Percentiles rank a stretch among this genome's conserved stretches.
phyloP scores from a whole-genome alignment of 2,113 vertebrate species.

The Conger conger region DNA sequence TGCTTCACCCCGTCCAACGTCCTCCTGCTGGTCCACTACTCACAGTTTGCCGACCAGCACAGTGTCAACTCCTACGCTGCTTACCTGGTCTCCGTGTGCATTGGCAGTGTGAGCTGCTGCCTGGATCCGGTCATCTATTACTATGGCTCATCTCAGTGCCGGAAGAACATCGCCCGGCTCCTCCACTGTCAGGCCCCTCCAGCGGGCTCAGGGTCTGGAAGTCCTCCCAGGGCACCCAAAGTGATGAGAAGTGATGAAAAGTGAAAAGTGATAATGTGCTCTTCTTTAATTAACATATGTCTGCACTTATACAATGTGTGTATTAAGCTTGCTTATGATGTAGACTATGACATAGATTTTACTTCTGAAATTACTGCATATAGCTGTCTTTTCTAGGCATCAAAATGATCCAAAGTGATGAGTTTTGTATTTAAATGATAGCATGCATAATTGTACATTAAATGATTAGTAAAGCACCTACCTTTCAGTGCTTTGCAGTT shows the following conservation, averaged over 20 bases:
- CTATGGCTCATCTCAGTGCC: conserved; percentile 90
- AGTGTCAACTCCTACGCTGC: conserved; percentile 77
- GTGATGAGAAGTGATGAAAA: conserved; percentile 75
- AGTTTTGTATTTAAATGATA: too few relatives aligned
- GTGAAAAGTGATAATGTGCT: not conserved
- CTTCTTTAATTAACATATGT: too few relatives aligned
- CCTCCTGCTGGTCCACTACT: conserved; percentile 84
- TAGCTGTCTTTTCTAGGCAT: too few relatives aligned
- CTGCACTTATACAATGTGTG: too few relatives aligned
- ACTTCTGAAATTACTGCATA: too few relatives aligned
- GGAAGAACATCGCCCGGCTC: conserved; percentile 72
- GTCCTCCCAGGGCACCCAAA: conserved; percentile 61
- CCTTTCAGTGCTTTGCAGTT: too few relatives aligned
- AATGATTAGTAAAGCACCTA: too few relatives aligned
- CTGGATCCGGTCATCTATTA: conserved; percentile 93
- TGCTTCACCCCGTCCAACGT: conserved; percentile 92
- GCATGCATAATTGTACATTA: too few relatives aligned
- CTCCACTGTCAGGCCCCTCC: conserved; percentile 57
- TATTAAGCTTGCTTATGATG: too few relatives aligned
- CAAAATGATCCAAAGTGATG: too few relatives aligned
- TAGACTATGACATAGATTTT: too few relatives aligned
- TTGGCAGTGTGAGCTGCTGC: conserved; percentile 88
- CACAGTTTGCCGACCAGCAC: conserved; percentile 58
- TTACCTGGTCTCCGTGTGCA: conserved; percentile 82
- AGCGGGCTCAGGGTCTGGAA: conserved; percentile 52